phyloP scores from a whole-genome alignment of 1,140 invertebrate species.

The Neuroterus valhalla region DNA sequence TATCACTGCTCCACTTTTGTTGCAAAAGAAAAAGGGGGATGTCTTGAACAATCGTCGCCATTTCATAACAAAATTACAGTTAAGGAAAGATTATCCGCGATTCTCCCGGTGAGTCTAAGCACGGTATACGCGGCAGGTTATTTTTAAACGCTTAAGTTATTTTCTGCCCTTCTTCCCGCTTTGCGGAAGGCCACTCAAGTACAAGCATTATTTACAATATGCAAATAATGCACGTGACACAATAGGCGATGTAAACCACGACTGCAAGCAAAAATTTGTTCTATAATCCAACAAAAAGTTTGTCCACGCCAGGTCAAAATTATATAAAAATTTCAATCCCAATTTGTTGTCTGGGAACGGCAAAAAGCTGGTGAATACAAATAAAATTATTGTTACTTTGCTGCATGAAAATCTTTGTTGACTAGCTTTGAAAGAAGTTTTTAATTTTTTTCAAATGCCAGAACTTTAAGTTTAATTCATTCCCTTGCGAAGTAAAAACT shows the following conservation, averaged over 20 bases:
- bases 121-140: conserved; percentile 52
- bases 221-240: conserved; percentile 19
- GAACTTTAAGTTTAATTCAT: too few relatives aligned
- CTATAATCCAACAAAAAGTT: not conserved
- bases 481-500: too few relatives aligned
- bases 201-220: conserved; percentile 41
- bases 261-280: not conserved
- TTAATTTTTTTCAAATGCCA: too few relatives aligned
- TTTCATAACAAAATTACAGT: conserved; percentile 60
- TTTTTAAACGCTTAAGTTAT: conserved; percentile 69
- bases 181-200: conserved; percentile 27
- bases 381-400: not conserved
- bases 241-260: conserved; percentile 8
- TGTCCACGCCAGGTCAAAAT: conserved; percentile 33
- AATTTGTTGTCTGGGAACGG: conserved; percentile 36
- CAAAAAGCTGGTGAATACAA: conserved; percentile 35
- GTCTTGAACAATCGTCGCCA: conserved; percentile 67
- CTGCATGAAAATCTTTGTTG: too few relatives aligned
- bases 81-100: conserved; percentile 47
- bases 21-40: conserved; percentile 71
- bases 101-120: conserved; percentile 43
- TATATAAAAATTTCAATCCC: conserved; percentile 43
- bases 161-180: conserved; percentile 61
- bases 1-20: conserved; percentile 71
- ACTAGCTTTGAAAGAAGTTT: too few relatives aligned